Conservation (phyloP, 2,113 vertebrate species). For the Callionymus lyra region DNA sequence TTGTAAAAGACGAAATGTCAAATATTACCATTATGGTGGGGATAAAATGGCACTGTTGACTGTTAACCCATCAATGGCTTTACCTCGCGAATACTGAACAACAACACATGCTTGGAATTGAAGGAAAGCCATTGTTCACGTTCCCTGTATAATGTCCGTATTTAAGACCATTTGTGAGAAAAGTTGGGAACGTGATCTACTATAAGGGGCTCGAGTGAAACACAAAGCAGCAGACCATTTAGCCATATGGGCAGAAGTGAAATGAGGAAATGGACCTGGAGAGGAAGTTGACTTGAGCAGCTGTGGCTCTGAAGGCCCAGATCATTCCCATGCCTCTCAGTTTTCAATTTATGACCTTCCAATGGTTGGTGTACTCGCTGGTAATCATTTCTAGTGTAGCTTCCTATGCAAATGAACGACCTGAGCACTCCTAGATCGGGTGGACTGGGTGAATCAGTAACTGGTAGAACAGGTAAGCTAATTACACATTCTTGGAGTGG, state of each 20-base stretch:
- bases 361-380: slow-evolving; percentile 21
- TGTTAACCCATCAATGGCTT: no score
- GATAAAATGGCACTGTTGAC: no score
- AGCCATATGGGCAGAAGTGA: slow-evolving; percentile 40
- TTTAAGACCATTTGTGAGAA: no score
- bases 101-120: no score
- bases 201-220: neutral
- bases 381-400: slow-evolving; percentile 26
- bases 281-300: slow-evolving; percentile 55
- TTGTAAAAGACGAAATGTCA: no score
- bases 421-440: slow-evolving; percentile 7
- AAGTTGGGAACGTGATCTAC: no score
- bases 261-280: slow-evolving; percentile 52
- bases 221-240: slow-evolving; percentile 16
- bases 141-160: no score
- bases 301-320: slow-evolving; percentile 53
- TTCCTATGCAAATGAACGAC: slow-evolving; percentile 17
- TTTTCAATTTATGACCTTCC: slow-evolving; percentile 59
- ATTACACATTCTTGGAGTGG: slow-evolving; percentile 45
- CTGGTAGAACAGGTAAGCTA: slow-evolving; percentile 52
- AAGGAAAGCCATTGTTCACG: no score
- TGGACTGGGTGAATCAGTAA: slow-evolving; percentile 40
- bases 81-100: no score
- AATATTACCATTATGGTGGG: no score
- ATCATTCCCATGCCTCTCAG: slow-evolving; percentile 51